A percentile compares a stretch with the other conserved stretches of the same genome.
These are phyloP conservation scores for Rhagoletis pomonella DNA, from an alignment of 1,140 invertebrate genomes.

Conservation along the genomic window DNA sequence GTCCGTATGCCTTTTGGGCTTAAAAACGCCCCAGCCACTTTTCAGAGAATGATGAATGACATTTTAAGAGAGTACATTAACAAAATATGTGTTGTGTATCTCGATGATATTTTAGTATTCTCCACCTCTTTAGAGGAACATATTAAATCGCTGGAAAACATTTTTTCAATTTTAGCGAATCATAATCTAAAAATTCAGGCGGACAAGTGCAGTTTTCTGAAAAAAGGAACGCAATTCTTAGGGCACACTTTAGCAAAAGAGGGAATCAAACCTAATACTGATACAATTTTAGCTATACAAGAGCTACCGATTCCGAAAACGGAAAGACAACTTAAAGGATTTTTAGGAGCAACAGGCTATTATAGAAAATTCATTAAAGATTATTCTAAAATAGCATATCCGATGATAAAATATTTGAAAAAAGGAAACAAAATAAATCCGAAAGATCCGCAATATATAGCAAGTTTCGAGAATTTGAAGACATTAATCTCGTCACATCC, in stretches of 20 bases:
- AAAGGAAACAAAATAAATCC: too few relatives aligned
- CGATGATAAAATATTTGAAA: too few relatives aligned
- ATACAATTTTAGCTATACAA: too few relatives aligned
- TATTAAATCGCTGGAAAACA: constrained; percentile 44
- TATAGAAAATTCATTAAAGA: too few relatives aligned
- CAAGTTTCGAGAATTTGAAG: too few relatives aligned
- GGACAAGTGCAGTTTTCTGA: not conserved
- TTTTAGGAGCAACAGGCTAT: too few relatives aligned
- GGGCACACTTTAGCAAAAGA: not conserved
- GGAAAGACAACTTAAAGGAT: too few relatives aligned
- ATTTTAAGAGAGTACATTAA: constrained; percentile 56
- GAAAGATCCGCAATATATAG: too few relatives aligned
- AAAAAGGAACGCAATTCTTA: constrained; percentile 15
- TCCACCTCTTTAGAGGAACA: constrained; percentile 57
- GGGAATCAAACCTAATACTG: not conserved
- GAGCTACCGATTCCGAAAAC: too few relatives aligned
- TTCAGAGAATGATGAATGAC: constrained; percentile 57
- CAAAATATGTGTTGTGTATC: constrained; percentile 56
- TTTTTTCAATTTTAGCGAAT: constrained; percentile 15
- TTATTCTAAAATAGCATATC: too few relatives aligned
- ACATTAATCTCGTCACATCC: too few relatives aligned
- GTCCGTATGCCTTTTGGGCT: constrained; percentile 55
- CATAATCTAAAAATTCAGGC: not conserved
- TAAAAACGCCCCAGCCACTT: constrained; percentile 58
- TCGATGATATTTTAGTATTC: constrained; percentile 60